phyloP scores from a whole-genome alignment of 2,888 invertebrate genomes.

The Platycheirus rosarum region DNA sequence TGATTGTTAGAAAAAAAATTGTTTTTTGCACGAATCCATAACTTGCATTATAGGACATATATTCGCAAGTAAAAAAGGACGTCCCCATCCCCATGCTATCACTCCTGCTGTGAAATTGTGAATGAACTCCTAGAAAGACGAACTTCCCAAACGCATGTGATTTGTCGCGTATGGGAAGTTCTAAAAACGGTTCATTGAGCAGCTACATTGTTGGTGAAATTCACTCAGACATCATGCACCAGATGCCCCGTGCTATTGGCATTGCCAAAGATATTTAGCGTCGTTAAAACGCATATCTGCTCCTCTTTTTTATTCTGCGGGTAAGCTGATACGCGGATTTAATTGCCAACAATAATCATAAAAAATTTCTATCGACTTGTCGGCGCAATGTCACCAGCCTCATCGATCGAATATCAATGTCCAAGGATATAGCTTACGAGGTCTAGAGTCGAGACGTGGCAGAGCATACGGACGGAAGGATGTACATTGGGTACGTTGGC shows the following conservation, averaged over 20 bases:
- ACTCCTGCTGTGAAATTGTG: too few species aligned
- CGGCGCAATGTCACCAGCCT: constrained; percentile 63
- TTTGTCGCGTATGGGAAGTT: too few species aligned
- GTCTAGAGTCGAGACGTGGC: not conserved
- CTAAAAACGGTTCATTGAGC: too few species aligned
- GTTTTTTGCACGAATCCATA: too few species aligned
- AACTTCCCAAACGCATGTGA: too few species aligned
- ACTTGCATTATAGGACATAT: too few species aligned
- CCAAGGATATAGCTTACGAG: constrained; percentile 46
- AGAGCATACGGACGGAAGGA: constrained; percentile 11
- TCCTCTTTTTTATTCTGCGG: constrained; percentile 37
- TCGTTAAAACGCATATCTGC: constrained; percentile 50
- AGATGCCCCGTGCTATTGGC: constrained; percentile 45
- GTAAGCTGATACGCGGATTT: constrained; percentile 62
- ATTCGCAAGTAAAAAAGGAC: too few species aligned
- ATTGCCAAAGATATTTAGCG: constrained; percentile 49
- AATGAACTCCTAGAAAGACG: too few species aligned
- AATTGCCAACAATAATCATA: constrained; percentile 73
- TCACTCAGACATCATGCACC: too few species aligned
- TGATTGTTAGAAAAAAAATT: too few species aligned
- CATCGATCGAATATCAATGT: constrained; percentile 71
- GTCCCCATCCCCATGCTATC: too few species aligned
- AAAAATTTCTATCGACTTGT: constrained; percentile 62
- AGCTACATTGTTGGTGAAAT: constrained; percentile 9
- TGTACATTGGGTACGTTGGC: constrained; percentile 29